Evolutionary conservation across 2,797 vertebrate genomes (phyloP), one percentile per base, ranked within the genome.

Genomic region (Diplodus sargus): DNA sequence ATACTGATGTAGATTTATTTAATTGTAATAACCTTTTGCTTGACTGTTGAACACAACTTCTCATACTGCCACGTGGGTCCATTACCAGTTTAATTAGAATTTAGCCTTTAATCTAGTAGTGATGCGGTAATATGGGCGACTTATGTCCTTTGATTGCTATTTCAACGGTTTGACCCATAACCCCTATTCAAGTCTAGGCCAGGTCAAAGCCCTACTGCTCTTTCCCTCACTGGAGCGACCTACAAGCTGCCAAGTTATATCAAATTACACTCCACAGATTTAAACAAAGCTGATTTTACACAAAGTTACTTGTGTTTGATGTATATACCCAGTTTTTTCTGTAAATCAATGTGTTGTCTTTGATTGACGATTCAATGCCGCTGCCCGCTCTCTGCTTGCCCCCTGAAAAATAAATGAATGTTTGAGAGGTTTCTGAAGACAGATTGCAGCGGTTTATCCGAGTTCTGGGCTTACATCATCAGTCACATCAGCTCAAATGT

Each of bases 351-450:
- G 12, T 0, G 3, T 17, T 73, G 73, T 76, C 56, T 62, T 70
- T 79, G 80, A 81, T 53, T 64, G 59, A 84, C 63, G 72, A 76
- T 28, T 23, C 53, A 78, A 22, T 43, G 9, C 20, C 1, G 7
- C 28, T 51, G 42, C 18, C 49, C 59, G 17, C 17, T 63, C 47
- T 69, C 49, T 75, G 22, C 71, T 71, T 25, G 34, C 48, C 39
- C 11, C 5, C 2, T 34, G 59, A 73, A 76, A 82, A 76, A 82
- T 30, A 67, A 74, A 82, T 79, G 2, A 60, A 23, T 25, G 62
- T 64, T 70, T 63, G 67, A 75, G 66, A 17, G 10, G 49, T 62
- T 57, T 43, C 61, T 74, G n/a, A 56, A 80, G 82, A 87, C 64
- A 43, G 74, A 83, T 84, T 70, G 34, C 57, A 25, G 74, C 30